Evolutionary conservation across 1,140 invertebrate species (phyloP), one percentile per base, ranked within the genome.

Genomic region (Drosophila trapezifrons): DNA sequence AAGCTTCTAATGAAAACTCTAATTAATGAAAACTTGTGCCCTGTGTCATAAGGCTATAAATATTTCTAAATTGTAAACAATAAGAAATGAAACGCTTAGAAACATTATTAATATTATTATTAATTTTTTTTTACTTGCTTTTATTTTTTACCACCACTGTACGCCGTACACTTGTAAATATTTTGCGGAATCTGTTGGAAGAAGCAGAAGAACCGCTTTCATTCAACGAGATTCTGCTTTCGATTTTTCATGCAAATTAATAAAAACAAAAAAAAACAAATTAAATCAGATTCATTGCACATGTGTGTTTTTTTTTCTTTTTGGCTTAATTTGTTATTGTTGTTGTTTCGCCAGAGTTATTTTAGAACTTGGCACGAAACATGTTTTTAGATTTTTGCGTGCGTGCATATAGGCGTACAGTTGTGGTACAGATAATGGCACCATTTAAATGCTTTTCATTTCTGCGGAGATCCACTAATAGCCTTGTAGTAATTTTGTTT

Each of bases 341-440:
- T 75, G 54, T 62, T 69, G 37, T 85, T 78, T 76, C 32, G 46
- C 47, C 65, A 76, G 80, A 72, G 72, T 84, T 84, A 87, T 89
- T 89, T 90, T 89, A 89, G 84, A 89, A 89, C 77, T 89, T 89
- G 84, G 84, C 84, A 87, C 84, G 69, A 65, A 76, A 74, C 70
- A 75, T 76, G 54, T 76, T 56, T 73, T 35, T 45, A 77, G 58
- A 54, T 55, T 65, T 60, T 73, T 56, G 27, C 38, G 45, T 46
- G 42, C 25, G 32, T 59, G 13, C 35, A 37, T 47, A 29, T 32
- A 27, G 18, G 13, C 51, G 2, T 0, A 54, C 32, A 54, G 18
- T 37, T 27, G 15, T 37, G 32, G 51, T 6, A 37, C 32, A 22
- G 15, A 22, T 1, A 37, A 54, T 54, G 37, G 49, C 7, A 15